phyloP scores from a whole-genome alignment of 2,797 vertebrate species.

The Silurus lanzhouensis region DNA sequence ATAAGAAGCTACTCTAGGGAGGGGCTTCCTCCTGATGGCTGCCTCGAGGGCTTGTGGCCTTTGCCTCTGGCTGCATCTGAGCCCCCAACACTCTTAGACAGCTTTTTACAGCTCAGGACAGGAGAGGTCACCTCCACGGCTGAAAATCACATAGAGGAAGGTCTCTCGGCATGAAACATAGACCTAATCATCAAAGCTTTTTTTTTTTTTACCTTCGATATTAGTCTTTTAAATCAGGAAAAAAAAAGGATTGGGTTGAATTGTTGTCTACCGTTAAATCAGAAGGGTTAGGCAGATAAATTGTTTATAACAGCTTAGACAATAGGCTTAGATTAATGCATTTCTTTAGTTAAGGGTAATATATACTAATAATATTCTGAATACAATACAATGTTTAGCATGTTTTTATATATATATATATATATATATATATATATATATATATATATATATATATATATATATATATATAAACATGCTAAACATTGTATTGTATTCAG shows the following conservation, averaged over 20 bases:
- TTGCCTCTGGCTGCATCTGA: conserved; percentile 45
- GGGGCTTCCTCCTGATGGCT: conserved; percentile 41
- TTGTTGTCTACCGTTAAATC: background rate
- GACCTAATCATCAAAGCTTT: conserved; percentile 34
- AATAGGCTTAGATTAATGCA: background rate
- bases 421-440: no score
- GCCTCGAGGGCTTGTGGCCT: conserved; percentile 43
- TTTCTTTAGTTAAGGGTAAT: background rate
- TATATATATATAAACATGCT: no score
- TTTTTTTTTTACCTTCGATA: background rate
- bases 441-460: no score
- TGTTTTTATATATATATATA: no score
- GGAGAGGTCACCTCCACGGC: conserved; percentile 71
- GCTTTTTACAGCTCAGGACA: conserved; percentile 78
- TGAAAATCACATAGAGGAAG: conserved; percentile 69
- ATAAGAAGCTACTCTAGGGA: conserved; percentile 17
- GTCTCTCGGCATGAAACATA: conserved; percentile 38
- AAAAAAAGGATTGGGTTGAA: background rate
- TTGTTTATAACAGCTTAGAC: background rate
- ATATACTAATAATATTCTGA: no score
- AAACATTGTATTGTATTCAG: no score
- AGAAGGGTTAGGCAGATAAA: no score
- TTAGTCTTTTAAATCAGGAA: background rate
- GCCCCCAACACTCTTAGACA: conserved; percentile 63
- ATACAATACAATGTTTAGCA: no score